These are phyloP conservation scores for Nematostella vectensis DNA, from an alignment of 92 coral and sea anemone genomes.

Conservation along the genomic window DNA sequence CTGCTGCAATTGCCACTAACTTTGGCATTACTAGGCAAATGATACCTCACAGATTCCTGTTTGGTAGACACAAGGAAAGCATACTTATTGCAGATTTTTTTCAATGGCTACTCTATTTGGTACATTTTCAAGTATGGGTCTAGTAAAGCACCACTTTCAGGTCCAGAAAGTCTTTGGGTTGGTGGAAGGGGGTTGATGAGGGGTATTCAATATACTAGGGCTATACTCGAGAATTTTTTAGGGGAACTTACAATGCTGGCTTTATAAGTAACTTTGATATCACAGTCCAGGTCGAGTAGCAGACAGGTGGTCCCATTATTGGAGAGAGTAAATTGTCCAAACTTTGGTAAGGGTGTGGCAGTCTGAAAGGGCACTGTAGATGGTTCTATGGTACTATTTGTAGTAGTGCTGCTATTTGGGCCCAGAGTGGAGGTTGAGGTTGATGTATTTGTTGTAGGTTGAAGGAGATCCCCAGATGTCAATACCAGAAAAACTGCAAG, in stretches of 20 bases:
- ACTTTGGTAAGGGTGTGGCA: not conserved
- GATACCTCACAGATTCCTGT: not conserved
- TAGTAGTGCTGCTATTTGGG: not conserved
- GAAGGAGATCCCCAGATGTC: slow-evolving; percentile 1
- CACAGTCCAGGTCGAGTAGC: slow-evolving; percentile 22
- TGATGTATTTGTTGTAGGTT: no score
- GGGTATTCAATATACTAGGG: no score
- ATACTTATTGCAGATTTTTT: no score
- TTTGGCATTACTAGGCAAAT: not conserved
- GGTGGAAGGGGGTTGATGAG: no score
- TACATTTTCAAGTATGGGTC: no score
- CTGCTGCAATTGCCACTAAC: not conserved
- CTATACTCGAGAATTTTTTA: no score
- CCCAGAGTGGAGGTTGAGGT: not conserved
- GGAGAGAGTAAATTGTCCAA: slow-evolving; percentile 21
- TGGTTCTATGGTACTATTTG: no score
- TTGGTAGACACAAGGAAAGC: no score
- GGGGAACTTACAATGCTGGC: not conserved
- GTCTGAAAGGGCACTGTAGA: not conserved
- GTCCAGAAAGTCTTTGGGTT: no score
- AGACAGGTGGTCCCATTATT: slow-evolving; percentile 15
- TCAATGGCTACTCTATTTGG: no score
- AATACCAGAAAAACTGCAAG: no score
- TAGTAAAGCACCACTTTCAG: no score
- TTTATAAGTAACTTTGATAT: not conserved